These are phyloP conservation scores for Zaprionus obscuricornis DNA, from an alignment of 2,888 invertebrate species.

Conservation along the genomic window DNA sequence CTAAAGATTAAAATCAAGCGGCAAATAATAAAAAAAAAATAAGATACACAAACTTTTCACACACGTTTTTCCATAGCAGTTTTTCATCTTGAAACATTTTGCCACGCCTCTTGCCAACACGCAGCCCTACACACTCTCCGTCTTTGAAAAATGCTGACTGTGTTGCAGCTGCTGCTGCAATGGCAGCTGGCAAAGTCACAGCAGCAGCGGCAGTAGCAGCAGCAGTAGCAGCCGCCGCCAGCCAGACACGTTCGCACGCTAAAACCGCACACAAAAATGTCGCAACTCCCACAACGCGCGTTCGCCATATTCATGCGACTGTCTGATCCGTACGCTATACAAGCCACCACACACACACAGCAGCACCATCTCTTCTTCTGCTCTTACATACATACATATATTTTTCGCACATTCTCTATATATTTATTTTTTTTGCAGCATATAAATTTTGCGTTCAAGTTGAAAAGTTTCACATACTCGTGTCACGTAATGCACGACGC, in stretches of 20 bases:
- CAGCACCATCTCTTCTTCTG: background rate
- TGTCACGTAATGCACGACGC: constrained; percentile 63
- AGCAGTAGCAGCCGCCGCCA: constrained; percentile 14
- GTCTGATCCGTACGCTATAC: background rate
- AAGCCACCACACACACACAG: background rate
- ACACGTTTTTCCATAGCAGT: constrained; percentile 50
- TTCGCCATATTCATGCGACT: constrained; percentile 10
- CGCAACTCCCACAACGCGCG: constrained; percentile 39
- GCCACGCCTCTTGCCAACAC: constrained; percentile 44
- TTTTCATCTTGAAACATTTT: constrained; percentile 49
- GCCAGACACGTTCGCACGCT: constrained; percentile 71
- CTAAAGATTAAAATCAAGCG: constrained; percentile 69
- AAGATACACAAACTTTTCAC: constrained; percentile 57
- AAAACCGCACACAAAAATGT: constrained; percentile 67
- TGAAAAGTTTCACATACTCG: constrained; percentile 74
- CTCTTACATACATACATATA: constrained; percentile 25
- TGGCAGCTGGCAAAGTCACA: constrained; percentile 39
- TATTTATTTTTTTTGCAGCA: constrained; percentile 47
- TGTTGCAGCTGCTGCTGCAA: constrained; percentile 16
- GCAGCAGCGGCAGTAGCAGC: constrained; percentile 13
- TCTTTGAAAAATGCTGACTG: constrained; percentile 18
- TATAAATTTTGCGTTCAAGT: constrained; percentile 73
- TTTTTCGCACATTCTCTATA: constrained; percentile 57
- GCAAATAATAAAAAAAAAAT: too few species aligned
- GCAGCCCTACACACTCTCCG: too few species aligned